phyloP scores from a whole-genome alignment of 2,113 vertebrate genomes.

The Lamprologus lemairii region DNA sequence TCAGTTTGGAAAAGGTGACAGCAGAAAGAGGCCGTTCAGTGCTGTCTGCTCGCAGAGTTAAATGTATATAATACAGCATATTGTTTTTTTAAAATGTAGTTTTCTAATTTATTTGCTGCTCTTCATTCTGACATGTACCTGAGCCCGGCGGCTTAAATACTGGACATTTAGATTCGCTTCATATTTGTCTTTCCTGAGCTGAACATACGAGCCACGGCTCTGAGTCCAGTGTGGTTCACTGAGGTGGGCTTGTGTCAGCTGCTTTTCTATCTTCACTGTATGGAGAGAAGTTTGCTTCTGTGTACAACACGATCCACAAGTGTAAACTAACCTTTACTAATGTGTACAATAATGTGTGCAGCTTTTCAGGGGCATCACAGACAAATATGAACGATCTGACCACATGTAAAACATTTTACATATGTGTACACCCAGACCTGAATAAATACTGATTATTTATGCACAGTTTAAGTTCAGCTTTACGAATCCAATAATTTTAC shows the following conservation, averaged over 20 bases:
- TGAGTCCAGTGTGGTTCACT: background rate
- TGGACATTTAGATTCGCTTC: background rate
- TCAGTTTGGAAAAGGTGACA: background rate
- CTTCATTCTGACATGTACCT: constrained; percentile 6
- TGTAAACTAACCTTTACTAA: fast-evolving
- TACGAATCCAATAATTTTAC: background rate
- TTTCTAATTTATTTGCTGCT: constrained; percentile 51
- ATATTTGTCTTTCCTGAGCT: background rate
- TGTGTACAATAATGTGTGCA: background rate
- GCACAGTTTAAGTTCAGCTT: background rate
- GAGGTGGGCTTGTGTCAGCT: background rate
- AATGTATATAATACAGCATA: constrained; percentile 38
- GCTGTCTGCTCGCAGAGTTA: background rate
- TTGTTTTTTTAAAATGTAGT: background rate
- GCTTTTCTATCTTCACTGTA: background rate
- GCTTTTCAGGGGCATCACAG: background rate
- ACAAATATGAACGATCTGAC: fast-evolving
- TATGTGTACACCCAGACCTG: background rate
- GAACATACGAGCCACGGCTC: background rate
- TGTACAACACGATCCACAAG: background rate
- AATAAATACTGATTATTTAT: background rate
- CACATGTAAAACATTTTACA: background rate
- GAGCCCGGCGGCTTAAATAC: background rate
- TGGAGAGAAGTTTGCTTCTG: background rate
- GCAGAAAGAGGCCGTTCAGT: background rate